phyloP scores from a whole-genome alignment of 2,888 invertebrate species.

The Arrhopalites spinosus region DNA sequence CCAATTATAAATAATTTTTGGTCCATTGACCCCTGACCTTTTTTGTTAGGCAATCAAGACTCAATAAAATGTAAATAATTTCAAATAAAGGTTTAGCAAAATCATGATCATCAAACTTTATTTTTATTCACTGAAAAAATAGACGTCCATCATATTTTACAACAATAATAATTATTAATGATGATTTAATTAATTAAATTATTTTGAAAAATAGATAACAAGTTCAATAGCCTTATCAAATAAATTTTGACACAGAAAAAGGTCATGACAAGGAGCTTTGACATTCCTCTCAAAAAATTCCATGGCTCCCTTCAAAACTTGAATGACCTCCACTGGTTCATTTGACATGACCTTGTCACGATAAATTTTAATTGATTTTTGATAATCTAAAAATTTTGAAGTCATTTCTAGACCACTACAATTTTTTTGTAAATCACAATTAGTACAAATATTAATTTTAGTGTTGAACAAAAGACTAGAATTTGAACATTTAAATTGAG shows the following conservation, averaged over 20 bases:
- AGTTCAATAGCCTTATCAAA: constrained; percentile 8
- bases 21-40: no score
- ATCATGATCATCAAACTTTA: no score
- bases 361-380: not conserved
- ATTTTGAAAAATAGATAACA: not conserved
- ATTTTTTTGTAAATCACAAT: not conserved
- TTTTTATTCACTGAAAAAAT: no score
- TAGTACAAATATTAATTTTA: no score
- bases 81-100: no score
- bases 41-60: no score
- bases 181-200: no score
- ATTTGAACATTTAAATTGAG: not conserved
- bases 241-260: not conserved
- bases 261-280: not conserved
- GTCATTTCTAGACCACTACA: not conserved
- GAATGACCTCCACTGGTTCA: not conserved
- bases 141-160: no score
- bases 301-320: not conserved
- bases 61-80: no score
- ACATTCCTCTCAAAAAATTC: not conserved
- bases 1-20: no score
- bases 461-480: not conserved
- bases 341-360: not conserved
- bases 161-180: no score
- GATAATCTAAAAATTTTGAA: not conserved